Evolutionary conservation across 1,140 invertebrate genomes (phyloP).

Genomic region (Brachionus paranguensis): DNA sequence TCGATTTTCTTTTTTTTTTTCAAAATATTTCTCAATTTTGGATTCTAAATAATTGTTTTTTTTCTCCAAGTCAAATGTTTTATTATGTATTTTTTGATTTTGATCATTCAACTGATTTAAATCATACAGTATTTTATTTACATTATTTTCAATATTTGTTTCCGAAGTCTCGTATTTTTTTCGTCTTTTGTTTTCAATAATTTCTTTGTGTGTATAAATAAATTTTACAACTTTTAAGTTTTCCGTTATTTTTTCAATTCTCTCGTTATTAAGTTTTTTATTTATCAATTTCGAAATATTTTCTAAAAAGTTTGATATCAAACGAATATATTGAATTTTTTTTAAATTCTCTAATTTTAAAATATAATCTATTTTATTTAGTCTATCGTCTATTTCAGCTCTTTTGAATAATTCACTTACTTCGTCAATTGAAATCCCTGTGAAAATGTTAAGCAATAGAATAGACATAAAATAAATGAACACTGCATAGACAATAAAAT

Average conservation of each 20-base stretch:
- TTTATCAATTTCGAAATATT: not conserved
- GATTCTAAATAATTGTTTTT: not conserved
- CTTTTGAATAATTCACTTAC: not conserved
- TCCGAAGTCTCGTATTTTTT: not conserved
- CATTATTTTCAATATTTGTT: not conserved
- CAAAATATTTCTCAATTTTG: not conserved
- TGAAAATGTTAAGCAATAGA: no score
- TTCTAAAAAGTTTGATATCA: not conserved
- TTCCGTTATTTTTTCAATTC: no score
- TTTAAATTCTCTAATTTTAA: no score
- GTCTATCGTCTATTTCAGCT: not conserved
- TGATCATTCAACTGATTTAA: not conserved
- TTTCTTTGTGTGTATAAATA: not conserved
- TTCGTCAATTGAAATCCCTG: not conserved
- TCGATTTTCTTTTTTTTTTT: not conserved
- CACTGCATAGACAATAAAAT: no score
- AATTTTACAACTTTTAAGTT: no score
- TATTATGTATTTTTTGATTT: not conserved
- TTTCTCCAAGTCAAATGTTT: not conserved
- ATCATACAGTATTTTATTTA: not conserved
- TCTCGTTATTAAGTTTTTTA: no score
- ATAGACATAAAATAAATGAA: not conserved
- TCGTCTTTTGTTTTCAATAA: not conserved
- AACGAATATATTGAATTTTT: not conserved
- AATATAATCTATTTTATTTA: not conserved